A percentile compares a stretch with the other conserved stretches of the same genome.
Conservation (phyloP, 2,797 vertebrate genomes). For the Periophthalmus magnuspinnatus region DNA sequence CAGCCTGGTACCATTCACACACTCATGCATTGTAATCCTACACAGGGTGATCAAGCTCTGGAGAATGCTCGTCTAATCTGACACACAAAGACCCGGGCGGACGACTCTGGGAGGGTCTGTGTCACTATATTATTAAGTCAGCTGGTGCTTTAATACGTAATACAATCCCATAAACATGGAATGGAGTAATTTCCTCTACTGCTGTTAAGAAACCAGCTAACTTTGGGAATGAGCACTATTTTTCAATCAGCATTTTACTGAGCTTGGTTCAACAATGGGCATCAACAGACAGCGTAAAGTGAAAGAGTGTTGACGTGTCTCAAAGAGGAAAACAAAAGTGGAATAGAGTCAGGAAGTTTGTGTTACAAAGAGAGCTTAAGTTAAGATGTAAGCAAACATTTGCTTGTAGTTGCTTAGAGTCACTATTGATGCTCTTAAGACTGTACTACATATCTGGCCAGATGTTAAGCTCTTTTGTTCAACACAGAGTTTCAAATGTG, state of each 20-base stretch:
- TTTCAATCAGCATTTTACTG: neutral
- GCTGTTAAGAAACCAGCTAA: neutral
- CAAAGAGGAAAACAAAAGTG: conserved; percentile 1
- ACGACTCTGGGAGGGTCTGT: conserved; percentile 36
- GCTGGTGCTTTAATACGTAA: neutral
- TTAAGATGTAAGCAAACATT: conserved; percentile 1
- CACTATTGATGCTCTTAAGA: neutral
- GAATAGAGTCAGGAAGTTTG: neutral
- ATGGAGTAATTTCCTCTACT: neutral
- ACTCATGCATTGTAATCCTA: conserved; percentile 69
- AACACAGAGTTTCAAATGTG: conserved; percentile 35
- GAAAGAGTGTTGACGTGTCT: neutral
- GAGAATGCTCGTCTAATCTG: conserved; percentile 60
- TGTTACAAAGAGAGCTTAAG: neutral
- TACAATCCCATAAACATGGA: neutral
- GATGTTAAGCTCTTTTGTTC: neutral
- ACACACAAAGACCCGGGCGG: conserved; percentile 46
- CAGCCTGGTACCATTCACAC: conserved; percentile 69
- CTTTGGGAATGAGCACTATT: neutral
- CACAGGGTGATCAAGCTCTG: conserved; percentile 57
- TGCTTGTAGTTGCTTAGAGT: neutral
- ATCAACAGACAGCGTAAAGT: neutral
- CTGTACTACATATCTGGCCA: neutral
- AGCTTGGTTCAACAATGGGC: neutral
- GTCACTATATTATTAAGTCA: neutral